Evolutionary conservation across 2,113 vertebrate species (phyloP).

Genomic region (Emydocephalus ijimae): DNA sequence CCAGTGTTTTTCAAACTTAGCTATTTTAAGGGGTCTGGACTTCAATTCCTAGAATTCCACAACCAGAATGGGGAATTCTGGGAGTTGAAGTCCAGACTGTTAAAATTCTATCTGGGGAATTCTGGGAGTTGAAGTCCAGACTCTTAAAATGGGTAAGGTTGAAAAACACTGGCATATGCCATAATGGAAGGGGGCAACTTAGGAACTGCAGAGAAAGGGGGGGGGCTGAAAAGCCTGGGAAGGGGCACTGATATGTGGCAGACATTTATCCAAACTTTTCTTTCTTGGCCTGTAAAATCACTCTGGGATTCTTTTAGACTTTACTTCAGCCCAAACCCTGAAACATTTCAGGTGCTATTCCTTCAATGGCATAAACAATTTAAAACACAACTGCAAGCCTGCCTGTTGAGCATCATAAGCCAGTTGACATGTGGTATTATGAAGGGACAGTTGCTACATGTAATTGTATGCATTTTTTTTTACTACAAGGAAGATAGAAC

Average conservation of each 20-base stretch:
- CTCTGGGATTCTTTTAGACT: background rate
- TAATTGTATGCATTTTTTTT: background rate
- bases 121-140: background rate
- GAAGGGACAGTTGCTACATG: background rate
- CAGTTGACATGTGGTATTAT: background rate
- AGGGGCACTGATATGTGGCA: background rate
- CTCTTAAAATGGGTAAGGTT: background rate
- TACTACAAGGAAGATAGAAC: background rate
- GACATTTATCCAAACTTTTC: background rate
- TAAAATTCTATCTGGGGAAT: background rate
- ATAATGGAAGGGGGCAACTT: background rate
- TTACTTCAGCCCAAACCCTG: background rate
- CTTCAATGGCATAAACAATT: background rate
- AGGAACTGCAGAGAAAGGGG: background rate
- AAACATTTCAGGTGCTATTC: background rate
- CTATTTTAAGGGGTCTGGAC: background rate
- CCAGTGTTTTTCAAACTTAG: background rate
- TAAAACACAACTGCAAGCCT: background rate
- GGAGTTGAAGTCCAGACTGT: background rate
- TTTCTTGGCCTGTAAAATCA: background rate
- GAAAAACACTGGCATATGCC: background rate
- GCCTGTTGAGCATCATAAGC: background rate
- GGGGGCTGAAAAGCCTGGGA: background rate
- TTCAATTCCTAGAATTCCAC: background rate
- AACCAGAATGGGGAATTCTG: background rate